Conservation (phyloP, 2,797 vertebrate species). For the Danio albolineatus region DNA sequence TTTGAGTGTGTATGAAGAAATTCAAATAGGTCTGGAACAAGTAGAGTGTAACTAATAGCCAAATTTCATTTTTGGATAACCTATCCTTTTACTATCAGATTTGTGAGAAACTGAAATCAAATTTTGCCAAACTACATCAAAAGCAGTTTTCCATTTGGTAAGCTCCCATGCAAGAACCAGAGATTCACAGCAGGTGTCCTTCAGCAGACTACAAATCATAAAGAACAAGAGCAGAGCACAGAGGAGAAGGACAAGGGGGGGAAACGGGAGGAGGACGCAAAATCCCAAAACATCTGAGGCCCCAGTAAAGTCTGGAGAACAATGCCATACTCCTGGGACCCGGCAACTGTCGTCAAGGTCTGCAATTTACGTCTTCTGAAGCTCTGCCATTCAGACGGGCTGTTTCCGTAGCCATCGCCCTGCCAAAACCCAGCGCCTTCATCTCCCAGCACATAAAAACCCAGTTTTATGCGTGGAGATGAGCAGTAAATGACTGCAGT, state of each 20-base stretch:
- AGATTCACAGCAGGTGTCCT: conserved; percentile 79
- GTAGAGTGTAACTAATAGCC: too few relatives aligned
- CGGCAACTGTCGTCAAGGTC: conserved; percentile 69
- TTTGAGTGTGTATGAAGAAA: too few relatives aligned
- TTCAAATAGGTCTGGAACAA: too few relatives aligned
- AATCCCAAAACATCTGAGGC: conserved; percentile 69
- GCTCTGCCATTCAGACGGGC: conserved; percentile 65
- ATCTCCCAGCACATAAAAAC: conserved; percentile 75
- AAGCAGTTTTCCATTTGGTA: conserved; percentile 71
- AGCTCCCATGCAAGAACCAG: conserved; percentile 73
- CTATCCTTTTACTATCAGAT: neutral
- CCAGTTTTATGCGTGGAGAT: conserved; percentile 67
- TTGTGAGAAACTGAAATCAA: conserved; percentile 28
- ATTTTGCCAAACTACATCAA: conserved; percentile 72
- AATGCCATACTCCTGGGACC: conserved; percentile 68
- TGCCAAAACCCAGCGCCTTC: conserved; percentile 74
- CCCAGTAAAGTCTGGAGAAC: conserved; percentile 71
- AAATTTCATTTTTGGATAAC: too few relatives aligned
- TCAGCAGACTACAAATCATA: conserved; percentile 69
- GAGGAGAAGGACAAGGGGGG: conserved; percentile 56
- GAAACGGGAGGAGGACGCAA: conserved; percentile 56
- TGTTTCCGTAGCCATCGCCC: conserved; percentile 67
- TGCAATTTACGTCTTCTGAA: conserved; percentile 73
- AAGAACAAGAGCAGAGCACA: conserved; percentile 21
- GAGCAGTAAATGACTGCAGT: conserved; percentile 67